Evolutionary conservation across 2,113 vertebrate species (phyloP).

Genomic region (Forbesichthys papilliferus): DNA sequence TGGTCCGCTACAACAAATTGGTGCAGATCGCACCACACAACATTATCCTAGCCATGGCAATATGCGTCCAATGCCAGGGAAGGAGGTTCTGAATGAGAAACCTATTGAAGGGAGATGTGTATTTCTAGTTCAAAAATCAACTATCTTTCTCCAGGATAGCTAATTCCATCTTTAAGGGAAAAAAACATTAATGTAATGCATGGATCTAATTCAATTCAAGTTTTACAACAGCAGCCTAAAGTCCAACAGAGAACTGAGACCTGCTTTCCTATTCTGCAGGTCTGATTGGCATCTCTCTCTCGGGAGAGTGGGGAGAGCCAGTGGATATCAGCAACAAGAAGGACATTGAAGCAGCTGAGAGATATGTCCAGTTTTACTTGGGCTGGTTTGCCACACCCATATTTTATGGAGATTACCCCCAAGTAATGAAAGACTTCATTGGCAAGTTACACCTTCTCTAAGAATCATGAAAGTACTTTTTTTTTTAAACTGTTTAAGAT

Average conservation of each 20-base stretch:
- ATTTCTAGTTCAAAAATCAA: too few relatives aligned
- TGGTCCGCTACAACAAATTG: too few relatives aligned
- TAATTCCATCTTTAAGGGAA: too few relatives aligned
- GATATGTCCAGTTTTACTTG: conserved; percentile 90
- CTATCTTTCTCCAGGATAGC: too few relatives aligned
- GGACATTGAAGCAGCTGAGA: conserved; percentile 87
- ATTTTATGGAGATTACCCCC: conserved; percentile 93
- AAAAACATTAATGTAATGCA: not conserved
- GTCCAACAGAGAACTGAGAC: conserved; percentile 8
- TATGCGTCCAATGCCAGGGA: too few relatives aligned
- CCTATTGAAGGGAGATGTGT: too few relatives aligned
- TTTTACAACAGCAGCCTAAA: not conserved
- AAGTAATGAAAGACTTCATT: conserved; percentile 91
- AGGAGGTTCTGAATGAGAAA: too few relatives aligned
- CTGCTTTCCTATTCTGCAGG: conserved; percentile 70
- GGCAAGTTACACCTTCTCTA: conserved; percentile 66
- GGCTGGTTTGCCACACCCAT: conserved; percentile 96
- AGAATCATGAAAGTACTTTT: too few relatives aligned
- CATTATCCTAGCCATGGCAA: too few relatives aligned
- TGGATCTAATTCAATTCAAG: not conserved
- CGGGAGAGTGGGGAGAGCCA: conserved; percentile 89
- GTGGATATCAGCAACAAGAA: conserved; percentile 84
- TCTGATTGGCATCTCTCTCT: conserved; percentile 88
- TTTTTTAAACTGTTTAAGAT: too few relatives aligned
- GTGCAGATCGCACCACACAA: too few relatives aligned